These are phyloP conservation scores for Atherinosoma microstoma DNA, from an alignment of 2,797 vertebrate species.

Conservation along the genomic window DNA sequence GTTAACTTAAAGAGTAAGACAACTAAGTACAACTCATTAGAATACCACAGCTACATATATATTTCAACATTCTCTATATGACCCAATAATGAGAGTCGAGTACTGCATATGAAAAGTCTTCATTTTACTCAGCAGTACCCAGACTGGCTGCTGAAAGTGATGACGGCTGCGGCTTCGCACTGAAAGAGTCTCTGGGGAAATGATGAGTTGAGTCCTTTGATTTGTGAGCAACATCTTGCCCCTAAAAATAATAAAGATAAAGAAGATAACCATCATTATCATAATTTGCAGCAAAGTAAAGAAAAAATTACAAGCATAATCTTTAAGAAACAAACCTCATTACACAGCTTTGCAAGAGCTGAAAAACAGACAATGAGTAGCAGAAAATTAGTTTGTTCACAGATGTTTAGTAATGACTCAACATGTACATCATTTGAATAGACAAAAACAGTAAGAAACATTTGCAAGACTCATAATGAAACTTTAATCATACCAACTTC, in stretches of 20 bases:
- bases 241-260: constrained; percentile 21
- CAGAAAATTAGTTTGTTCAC: constrained; percentile 15
- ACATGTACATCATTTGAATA: constrained; percentile 7
- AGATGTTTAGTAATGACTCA: constrained; percentile 28
- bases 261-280: not conserved
- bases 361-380: constrained; percentile 52
- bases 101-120: constrained; percentile 37
- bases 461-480: constrained; percentile 13
- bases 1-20: not conserved
- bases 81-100: constrained; percentile 25
- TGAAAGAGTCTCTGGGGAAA: constrained; percentile 53
- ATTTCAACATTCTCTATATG: constrained; percentile 10
- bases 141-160: constrained; percentile 55
- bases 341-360: constrained; percentile 64
- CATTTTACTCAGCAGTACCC: constrained; percentile 67
- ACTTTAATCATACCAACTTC: constrained; percentile 25
- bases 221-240: constrained; percentile 32
- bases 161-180: constrained; percentile 59
- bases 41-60: constrained; percentile 27
- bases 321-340: constrained; percentile 48
- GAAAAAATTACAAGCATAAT: not conserved
- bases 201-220: constrained; percentile 54
- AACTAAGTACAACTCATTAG: constrained; percentile 24
- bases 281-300: not conserved
- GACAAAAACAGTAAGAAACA: not conserved